A percentile compares a stretch with the other conserved stretches of the same genome.
phyloP scores from a whole-genome alignment of 2,113 vertebrate species.

The Hemichromis elongatus region DNA sequence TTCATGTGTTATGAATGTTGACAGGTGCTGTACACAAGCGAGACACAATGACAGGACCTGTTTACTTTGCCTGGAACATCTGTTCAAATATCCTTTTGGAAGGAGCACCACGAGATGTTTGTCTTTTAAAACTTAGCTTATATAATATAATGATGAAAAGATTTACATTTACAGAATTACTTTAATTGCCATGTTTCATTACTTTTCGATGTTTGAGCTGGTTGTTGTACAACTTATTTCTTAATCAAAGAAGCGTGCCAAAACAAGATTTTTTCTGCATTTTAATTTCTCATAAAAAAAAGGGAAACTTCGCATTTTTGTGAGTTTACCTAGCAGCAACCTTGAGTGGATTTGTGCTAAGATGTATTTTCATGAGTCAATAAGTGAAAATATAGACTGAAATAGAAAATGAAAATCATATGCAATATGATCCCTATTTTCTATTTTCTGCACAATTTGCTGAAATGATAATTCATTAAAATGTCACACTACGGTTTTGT shows the following conservation, averaged over 20 bases:
- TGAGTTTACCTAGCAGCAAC: not conserved
- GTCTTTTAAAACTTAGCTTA: not conserved
- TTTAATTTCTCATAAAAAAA: not conserved
- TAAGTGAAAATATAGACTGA: not conserved
- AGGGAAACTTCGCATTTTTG: not conserved
- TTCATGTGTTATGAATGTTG: conserved; percentile 42
- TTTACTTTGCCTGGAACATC: conserved; percentile 48
- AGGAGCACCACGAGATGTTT: not conserved
- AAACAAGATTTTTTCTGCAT: not conserved
- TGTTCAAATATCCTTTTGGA: conserved; percentile 42
- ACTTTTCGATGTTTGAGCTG: not conserved
- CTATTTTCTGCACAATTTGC: not conserved
- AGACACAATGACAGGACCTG: conserved; percentile 54
- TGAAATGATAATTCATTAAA: not conserved
- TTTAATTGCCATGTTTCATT: not conserved
- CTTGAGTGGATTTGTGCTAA: not conserved
- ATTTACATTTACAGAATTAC: not conserved
- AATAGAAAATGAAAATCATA: not conserved
- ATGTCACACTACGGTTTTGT: not conserved
- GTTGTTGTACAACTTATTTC: not conserved
- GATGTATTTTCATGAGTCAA: not conserved
- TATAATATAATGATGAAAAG: not conserved
- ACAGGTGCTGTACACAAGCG: conserved; percentile 51
- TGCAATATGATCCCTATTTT: not conserved
- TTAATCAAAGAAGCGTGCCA: not conserved